These are phyloP conservation scores for Clarias batrachus DNA, from an alignment of 2,113 vertebrate species.

Conservation along the genomic window DNA sequence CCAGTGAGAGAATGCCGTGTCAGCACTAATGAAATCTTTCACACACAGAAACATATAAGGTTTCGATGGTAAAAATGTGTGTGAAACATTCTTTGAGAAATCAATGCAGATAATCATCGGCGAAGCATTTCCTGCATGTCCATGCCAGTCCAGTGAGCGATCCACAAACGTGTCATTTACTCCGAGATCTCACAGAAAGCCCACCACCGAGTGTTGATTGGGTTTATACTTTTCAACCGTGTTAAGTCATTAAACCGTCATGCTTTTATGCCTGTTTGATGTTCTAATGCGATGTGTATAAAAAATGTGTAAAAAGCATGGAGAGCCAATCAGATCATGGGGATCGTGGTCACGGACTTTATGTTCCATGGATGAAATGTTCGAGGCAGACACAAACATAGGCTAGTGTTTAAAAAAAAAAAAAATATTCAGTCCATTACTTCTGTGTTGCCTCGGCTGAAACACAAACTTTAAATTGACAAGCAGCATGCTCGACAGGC, in stretches of 20 bases:
- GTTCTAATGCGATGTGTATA: background rate
- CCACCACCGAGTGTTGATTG: background rate
- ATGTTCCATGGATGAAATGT: background rate
- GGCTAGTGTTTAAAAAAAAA: background rate
- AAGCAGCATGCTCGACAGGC: constrained; percentile 1
- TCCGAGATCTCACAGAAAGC: background rate
- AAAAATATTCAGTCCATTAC: background rate
- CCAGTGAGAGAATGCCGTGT: constrained; percentile 26
- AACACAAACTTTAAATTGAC: background rate
- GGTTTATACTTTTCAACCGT: background rate
- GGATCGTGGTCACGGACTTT: background rate
- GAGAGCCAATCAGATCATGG: background rate
- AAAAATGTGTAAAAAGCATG: background rate
- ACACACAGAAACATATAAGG: background rate
- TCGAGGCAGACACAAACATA: background rate
- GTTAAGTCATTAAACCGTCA: no score
- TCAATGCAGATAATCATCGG: background rate
- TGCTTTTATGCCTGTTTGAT: background rate
- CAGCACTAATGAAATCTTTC: constrained; percentile 36
- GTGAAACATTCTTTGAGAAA: background rate
- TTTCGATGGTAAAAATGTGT: background rate
- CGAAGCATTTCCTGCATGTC: background rate
- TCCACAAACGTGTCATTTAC: background rate
- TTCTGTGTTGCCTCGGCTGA: background rate
- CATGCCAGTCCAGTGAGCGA: background rate